These are phyloP conservation scores for Catamblyrhynchus diadema DNA, from an alignment of 2,797 vertebrate species.

Conservation along the genomic window DNA sequence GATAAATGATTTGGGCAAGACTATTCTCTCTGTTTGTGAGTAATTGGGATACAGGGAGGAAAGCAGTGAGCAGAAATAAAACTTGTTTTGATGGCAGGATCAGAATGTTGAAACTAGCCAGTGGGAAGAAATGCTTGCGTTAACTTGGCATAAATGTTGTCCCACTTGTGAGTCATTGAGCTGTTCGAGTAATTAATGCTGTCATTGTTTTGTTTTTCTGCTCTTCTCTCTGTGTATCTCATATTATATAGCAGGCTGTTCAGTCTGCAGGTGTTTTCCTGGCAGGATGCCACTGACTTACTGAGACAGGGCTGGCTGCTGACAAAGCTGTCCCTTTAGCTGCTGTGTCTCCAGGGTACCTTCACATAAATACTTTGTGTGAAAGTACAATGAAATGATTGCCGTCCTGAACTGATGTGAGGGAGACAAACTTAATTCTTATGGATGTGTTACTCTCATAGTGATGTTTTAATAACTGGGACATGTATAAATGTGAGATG, in stretches of 20 bases:
- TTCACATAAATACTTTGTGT: not conserved
- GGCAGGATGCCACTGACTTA: conserved; percentile 10
- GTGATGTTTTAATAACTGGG: not conserved
- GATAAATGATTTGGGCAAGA: not conserved
- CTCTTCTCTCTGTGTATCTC: not conserved
- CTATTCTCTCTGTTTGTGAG: not conserved
- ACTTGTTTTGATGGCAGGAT: not conserved
- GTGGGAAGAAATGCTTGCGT: not conserved
- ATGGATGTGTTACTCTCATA: not conserved
- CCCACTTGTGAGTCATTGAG: not conserved
- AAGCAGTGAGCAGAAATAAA: not conserved
- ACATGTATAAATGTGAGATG: not conserved
- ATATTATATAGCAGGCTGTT: not conserved
- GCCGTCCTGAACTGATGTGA: not conserved
- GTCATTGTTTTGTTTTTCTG: not conserved
- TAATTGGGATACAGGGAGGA: not conserved
- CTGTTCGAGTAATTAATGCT: not conserved
- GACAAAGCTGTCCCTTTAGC: conserved; percentile 4
- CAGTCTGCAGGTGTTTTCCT: conserved; percentile 41
- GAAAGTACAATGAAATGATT: not conserved
- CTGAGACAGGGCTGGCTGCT: conserved; percentile 2
- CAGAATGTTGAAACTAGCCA: not conserved
- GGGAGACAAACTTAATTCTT: not conserved
- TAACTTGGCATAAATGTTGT: not conserved
- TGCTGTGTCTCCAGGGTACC: not conserved